Percentiles rank a stretch among this genome's conserved stretches.
phyloP scores from a whole-genome alignment of 2,888 invertebrate genomes.

The Zygogramma bicolorata region DNA sequence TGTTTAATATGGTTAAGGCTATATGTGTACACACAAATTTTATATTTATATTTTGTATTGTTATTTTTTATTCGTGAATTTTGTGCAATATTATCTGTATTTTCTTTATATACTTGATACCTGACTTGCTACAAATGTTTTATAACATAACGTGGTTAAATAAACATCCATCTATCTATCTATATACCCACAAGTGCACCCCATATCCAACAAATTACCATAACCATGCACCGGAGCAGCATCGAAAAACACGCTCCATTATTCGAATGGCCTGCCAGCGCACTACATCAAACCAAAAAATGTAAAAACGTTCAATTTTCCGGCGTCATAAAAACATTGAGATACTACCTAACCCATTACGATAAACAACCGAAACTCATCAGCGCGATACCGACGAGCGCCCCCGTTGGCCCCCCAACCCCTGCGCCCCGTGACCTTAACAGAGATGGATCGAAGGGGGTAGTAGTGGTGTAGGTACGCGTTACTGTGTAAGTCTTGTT shows the following conservation, averaged over 20 bases:
- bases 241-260: neutral
- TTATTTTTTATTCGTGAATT: no score
- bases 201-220: neutral
- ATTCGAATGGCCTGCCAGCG: neutral
- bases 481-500: slow-evolving; percentile 33
- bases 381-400: neutral
- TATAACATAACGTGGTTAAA: no score
- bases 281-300: slow-evolving; percentile 11
- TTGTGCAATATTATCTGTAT: no score
- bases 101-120: no score
- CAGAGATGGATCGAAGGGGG: slow-evolving; percentile 28
- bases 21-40: no score
- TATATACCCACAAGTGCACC: no score
- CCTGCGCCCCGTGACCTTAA: slow-evolving; percentile 29
- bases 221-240: neutral
- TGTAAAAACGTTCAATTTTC: slow-evolving; percentile 7
- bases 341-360: slow-evolving; percentile 12
- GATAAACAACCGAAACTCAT: slow-evolving; percentile 25
- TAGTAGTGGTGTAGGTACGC: slow-evolving; percentile 15
- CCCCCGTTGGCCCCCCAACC: neutral
- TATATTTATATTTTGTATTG: no score
- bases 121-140: no score
- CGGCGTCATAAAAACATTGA: slow-evolving; percentile 16
- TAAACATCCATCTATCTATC: no score
- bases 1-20: no score